Base-by-base conservation (phyloP, 2,888 invertebrate genomes). In the Caradrina kadenii region DNA sequence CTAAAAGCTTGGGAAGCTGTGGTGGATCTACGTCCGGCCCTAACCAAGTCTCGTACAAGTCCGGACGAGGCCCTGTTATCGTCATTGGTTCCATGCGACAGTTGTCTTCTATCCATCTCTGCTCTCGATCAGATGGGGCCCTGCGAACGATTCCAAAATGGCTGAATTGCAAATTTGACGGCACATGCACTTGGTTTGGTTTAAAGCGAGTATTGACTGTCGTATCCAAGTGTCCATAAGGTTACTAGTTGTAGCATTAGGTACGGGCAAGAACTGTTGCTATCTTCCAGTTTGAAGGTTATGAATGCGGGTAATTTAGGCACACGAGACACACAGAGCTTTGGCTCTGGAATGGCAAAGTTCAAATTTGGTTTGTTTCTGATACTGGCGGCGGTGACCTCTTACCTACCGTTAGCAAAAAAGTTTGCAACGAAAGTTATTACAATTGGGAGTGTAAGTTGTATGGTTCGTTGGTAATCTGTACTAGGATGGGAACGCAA, bases 11-110 rank as follows among this genome's bases (percentile, higher is more conserved):
- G 13, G 49, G 64, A 11, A 0, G 2, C 1, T 58, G 39, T 11
- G 2, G 0, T 21, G 22, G 49, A 1, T 19, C 7, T 15, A 50
- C 3, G 7, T 7, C 2, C 0, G 72, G 73, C 0, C 10, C 26
- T 8, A 42, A 0, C 64, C 54, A 72, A 2, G 21, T n/a, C 19
- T 64, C 59, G 31, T 60, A 72, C 1, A 4, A 31, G 22, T 64
- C 54, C 8, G 19, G 49, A 35, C 59, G 59, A 45, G 72, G 64
- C 19, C 73, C 73, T 31, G 64, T 0, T 10, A 0, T 3, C 19
- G 0, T 54, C 1, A 17, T 0, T 21, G 22, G 19, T 11, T 22
- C n/a, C 31, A 0, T 45, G 42, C 72, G 64, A 45, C 72, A 72
- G 49, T 64, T 55, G 0, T 19, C 42, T 15, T 2, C 0, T 11